Conservation (phyloP, 2,113 vertebrate genomes). For the Psittacus erithacus region DNA sequence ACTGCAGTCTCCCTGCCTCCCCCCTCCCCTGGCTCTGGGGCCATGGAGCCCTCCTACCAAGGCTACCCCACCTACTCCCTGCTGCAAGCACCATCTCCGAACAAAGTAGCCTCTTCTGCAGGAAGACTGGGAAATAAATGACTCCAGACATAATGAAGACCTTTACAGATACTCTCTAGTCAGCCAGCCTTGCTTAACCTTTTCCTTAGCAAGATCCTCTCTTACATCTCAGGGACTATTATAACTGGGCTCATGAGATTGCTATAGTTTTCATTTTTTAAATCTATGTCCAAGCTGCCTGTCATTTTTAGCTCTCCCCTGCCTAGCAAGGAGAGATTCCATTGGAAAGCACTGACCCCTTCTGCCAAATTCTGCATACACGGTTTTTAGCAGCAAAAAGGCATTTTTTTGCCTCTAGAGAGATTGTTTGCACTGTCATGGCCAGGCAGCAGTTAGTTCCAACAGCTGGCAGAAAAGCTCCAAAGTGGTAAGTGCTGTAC, state of each 20-base stretch:
- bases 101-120: neutral
- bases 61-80: neutral
- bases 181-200: neutral
- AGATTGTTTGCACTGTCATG: neutral
- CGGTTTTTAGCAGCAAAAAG: neutral
- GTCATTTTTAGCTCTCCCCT: neutral
- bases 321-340: neutral
- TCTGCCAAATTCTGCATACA: neutral
- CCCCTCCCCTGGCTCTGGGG: neutral
- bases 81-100: neutral
- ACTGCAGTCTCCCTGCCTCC: neutral
- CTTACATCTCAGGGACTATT: neutral
- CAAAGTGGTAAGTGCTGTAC: neutral
- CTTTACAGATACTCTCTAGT: neutral
- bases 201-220: neutral
- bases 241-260: constrained; percentile 24
- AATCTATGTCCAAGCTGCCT: neutral
- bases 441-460: neutral
- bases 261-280: neutral
- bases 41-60: accelerated
- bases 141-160: neutral
- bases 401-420: neutral
- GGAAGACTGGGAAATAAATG: neutral
- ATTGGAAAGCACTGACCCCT: neutral
- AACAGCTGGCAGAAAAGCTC: neutral